These are phyloP conservation scores for Oryzias javanicus DNA, from an alignment of 2,113 vertebrate species.

Conservation along the genomic window DNA sequence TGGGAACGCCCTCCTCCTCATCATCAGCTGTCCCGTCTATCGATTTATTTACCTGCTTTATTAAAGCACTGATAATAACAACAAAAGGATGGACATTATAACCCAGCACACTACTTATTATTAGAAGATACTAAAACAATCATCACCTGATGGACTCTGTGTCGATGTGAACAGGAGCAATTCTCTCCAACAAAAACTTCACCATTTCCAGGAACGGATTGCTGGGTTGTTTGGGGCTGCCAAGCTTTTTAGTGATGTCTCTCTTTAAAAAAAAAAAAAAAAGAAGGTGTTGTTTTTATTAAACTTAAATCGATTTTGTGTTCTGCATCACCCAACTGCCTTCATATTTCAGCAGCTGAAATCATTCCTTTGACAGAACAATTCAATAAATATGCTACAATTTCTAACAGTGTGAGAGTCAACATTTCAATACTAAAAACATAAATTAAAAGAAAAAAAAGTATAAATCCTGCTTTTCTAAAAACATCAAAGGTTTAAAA, in stretches of 20 bases:
- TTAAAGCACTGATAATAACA: slow-evolving; percentile 81
- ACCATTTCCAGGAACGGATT: slow-evolving; percentile 98
- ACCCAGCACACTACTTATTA: fast-evolving
- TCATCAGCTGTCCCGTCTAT: slow-evolving; percentile 95
- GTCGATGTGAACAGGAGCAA: slow-evolving; percentile 98
- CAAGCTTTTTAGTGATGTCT: slow-evolving; percentile 96
- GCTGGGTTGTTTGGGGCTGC: slow-evolving; percentile 95
- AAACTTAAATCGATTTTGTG: no score
- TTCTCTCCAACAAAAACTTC: slow-evolving; percentile 95
- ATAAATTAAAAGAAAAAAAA: no score
- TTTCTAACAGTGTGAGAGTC: no score
- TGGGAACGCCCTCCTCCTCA: slow-evolving; percentile 94
- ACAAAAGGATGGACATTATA: neutral
- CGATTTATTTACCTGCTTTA: slow-evolving; percentile 95
- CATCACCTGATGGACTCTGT: slow-evolving; percentile 96
- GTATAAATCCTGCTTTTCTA: no score
- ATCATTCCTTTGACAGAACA: no score
- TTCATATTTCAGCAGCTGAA: no score
- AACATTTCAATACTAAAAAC: no score
- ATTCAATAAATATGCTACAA: no score
- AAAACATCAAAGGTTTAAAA: no score
- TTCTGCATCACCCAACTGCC: no score
- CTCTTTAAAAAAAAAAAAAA: slow-evolving; percentile 73
- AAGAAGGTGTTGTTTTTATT: no score
- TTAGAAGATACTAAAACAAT: neutral